A percentile compares a stretch with the other conserved stretches of the same genome.
phyloP scores from a whole-genome alignment of 1,140 invertebrate genomes.

The Ectropis grisescens region DNA sequence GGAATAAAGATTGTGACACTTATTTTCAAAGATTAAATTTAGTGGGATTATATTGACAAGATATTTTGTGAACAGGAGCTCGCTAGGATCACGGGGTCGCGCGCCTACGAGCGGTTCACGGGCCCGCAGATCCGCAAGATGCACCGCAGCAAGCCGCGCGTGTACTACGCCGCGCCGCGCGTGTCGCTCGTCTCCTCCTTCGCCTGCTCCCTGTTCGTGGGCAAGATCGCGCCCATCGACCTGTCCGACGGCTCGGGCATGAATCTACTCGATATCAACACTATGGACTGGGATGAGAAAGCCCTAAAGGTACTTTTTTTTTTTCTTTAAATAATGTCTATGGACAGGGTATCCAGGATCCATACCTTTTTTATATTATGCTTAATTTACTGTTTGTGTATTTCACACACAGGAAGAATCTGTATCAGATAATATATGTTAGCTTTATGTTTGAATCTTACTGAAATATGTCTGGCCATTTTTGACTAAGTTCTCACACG shows the following conservation, averaged over 20 bases:
- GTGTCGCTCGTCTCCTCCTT: slow-evolving; percentile 96
- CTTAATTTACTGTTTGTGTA: not conserved
- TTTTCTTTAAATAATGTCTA: slow-evolving; percentile 3
- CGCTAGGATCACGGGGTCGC: slow-evolving; percentile 90
- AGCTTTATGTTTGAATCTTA: too few species aligned
- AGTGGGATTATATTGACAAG: too few species aligned
- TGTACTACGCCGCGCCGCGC: slow-evolving; percentile 87
- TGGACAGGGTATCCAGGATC: too few species aligned
- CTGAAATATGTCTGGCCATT: too few species aligned
- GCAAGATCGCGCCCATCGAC: slow-evolving; percentile 92
- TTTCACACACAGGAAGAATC: too few species aligned
- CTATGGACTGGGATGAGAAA: slow-evolving; percentile 81
- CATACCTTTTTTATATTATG: too few species aligned
- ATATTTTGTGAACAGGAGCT: slow-evolving; percentile 71
- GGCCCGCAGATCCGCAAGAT: slow-evolving; percentile 95
- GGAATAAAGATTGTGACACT: too few species aligned
- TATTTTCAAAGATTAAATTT: too few species aligned
- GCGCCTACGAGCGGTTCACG: slow-evolving; percentile 95
- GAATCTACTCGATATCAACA: slow-evolving; percentile 92
- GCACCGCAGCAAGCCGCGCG: slow-evolving; percentile 77
- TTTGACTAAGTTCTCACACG: too few species aligned
- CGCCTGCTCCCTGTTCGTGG: slow-evolving; percentile 89
- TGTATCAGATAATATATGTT: too few species aligned
- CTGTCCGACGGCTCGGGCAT: slow-evolving; percentile 95
- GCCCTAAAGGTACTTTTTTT: slow-evolving; percentile 80